Evolutionary conservation across 2,888 invertebrate species (phyloP).

Genomic region (Copidosoma aretas): DNA sequence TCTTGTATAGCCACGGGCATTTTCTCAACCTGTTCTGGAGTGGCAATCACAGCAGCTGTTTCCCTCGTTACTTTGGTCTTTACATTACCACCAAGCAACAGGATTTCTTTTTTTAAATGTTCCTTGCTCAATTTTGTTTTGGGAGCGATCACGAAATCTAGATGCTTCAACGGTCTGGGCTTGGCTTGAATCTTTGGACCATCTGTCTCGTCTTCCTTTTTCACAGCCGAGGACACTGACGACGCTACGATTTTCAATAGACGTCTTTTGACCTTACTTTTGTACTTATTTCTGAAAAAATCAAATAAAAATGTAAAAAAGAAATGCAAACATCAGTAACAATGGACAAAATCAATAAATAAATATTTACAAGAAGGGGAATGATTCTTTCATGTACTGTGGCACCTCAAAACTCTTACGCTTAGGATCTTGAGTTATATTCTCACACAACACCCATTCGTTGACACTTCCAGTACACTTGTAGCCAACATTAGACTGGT

Average conservation of each 20-base stretch:
- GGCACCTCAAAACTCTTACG: conserved; percentile 77
- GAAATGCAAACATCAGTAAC: conserved; percentile 8
- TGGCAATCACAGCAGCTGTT: conserved; percentile 79
- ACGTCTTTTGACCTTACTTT: conserved; percentile 68
- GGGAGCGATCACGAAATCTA: conserved; percentile 77
- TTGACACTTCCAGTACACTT: conserved; percentile 82
- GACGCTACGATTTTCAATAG: conserved; percentile 67
- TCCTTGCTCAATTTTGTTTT: conserved; percentile 67
- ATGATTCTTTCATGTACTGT: conserved; percentile 65
- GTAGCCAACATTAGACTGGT: conserved; percentile 77
- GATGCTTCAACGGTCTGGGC: conserved; percentile 75
- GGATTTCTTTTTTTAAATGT: conserved; percentile 72
- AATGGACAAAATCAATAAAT: not conserved
- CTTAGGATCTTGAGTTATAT: conserved; percentile 75
- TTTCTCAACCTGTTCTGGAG: conserved; percentile 72
- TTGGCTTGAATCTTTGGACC: conserved; percentile 70
- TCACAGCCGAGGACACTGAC: conserved; percentile 61
- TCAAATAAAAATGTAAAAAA: not conserved
- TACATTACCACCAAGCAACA: conserved; percentile 79
- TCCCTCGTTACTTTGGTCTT: conserved; percentile 70
- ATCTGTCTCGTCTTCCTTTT: conserved; percentile 65
- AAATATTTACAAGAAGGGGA: conserved; percentile 65
- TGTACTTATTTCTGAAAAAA: conserved; percentile 65
- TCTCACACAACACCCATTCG: conserved; percentile 90
- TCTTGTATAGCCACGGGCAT: conserved; percentile 71